Evolutionary conservation across 2,888 invertebrate species (phyloP).

Genomic region (Mechanitis mazaeus): DNA sequence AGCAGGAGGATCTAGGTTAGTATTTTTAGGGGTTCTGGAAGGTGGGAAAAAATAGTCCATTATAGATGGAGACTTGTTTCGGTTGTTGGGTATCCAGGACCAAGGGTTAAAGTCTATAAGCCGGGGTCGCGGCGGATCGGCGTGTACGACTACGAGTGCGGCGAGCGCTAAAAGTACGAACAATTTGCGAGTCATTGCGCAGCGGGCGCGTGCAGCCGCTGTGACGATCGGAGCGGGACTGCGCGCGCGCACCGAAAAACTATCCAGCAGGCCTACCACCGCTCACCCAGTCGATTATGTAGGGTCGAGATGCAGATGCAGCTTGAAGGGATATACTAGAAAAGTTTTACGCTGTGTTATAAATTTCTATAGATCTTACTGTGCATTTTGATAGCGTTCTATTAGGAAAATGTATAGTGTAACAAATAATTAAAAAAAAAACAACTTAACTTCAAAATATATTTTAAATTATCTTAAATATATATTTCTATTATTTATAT

Average conservation of each 20-base stretch:
- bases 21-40: slow-evolving; percentile 71
- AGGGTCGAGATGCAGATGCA: slow-evolving; percentile 44
- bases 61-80: slow-evolving; percentile 66
- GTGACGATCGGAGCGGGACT: slow-evolving; percentile 69
- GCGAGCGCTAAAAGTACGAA: slow-evolving; percentile 62
- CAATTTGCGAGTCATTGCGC: slow-evolving; percentile 62
- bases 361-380: slow-evolving; percentile 16
- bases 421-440: neutral
- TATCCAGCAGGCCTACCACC: slow-evolving; percentile 44
- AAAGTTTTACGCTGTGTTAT: slow-evolving; percentile 25
- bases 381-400: slow-evolving; percentile 3
- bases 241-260: slow-evolving; percentile 51
- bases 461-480: too few species aligned
- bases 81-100: slow-evolving; percentile 66
- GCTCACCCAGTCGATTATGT: slow-evolving; percentile 53
- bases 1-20: slow-evolving; percentile 63
- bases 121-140: slow-evolving; percentile 60
- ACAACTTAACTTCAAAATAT: too few species aligned
- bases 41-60: slow-evolving; percentile 75
- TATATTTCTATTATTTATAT: too few species aligned
- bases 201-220: slow-evolving; percentile 68
- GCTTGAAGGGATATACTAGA: slow-evolving; percentile 30
- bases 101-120: slow-evolving; percentile 70
- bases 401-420: neutral
- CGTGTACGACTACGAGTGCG: slow-evolving; percentile 45